Conservation (phyloP, 2,797 vertebrate genomes). For the Muscicapa comitata region DNA sequence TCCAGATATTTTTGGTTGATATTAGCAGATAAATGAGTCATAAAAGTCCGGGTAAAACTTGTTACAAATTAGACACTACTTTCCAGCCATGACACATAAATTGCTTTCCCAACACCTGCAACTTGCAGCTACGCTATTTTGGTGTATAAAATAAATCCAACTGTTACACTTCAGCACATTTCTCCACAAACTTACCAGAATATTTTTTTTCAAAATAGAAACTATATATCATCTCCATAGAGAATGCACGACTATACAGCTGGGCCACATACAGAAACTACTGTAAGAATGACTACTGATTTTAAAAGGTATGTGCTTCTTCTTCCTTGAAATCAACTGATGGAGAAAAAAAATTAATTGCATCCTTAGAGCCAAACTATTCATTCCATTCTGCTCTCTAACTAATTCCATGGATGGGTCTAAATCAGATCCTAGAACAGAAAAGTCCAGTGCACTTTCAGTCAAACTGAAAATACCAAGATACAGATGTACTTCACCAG, state of each 20-base stretch:
- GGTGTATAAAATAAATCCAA: background rate
- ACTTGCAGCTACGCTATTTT: background rate
- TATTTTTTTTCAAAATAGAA: background rate
- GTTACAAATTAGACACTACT: background rate
- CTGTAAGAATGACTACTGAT: background rate
- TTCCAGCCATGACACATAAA: background rate
- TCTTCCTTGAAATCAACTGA: background rate
- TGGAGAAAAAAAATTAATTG: background rate
- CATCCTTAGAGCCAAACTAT: background rate
- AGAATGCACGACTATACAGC: background rate
- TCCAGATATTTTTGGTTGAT: background rate
- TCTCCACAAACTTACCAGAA: background rate
- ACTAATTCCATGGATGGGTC: background rate
- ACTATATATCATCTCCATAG: background rate
- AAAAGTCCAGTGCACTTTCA: background rate
- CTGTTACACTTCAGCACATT: background rate
- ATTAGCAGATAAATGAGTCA: background rate
- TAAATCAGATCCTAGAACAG: background rate
- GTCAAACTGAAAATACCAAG: background rate
- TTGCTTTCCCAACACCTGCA: background rate
- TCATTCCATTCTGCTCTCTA: background rate
- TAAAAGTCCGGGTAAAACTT: background rate
- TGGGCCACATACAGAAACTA: background rate
- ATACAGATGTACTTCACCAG: background rate
- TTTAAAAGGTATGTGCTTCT: conserved; percentile 19